Conservation (phyloP, 2,113 vertebrate species). For the Serinus canaria region DNA sequence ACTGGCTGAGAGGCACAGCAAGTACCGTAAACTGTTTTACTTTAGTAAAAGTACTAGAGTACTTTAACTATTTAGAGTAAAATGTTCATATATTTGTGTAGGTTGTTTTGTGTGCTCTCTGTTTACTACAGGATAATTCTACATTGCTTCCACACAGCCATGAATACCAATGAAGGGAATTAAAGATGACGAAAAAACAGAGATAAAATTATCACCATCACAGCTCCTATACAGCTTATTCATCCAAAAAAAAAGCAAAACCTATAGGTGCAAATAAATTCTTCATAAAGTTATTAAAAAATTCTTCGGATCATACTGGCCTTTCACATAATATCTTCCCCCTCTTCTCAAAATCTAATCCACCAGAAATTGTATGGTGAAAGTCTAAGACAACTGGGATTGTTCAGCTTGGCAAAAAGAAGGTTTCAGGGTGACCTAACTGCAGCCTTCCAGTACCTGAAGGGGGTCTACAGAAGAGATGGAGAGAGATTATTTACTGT, state of each 20-base stretch:
- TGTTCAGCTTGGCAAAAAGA: neutral
- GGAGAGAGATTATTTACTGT: neutral
- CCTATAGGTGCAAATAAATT: neutral
- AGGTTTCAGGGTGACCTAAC: neutral
- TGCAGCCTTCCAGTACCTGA: neutral
- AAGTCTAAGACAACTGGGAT: neutral
- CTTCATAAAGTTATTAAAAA: neutral
- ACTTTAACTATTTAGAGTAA: neutral
- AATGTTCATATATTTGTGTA: neutral
- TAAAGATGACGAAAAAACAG: neutral
- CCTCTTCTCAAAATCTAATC: neutral
- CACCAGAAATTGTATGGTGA: accelerated
- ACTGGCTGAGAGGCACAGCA: neutral
- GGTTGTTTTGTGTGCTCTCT: neutral
- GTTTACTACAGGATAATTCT: neutral
- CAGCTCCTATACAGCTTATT: neutral
- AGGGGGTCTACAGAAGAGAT: neutral
- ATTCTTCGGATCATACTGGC: neutral
- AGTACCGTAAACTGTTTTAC: neutral
- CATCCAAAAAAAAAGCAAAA: neutral
- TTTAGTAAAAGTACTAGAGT: neutral
- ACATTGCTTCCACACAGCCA: neutral
- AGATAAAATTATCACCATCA: neutral
- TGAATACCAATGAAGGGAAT: neutral
- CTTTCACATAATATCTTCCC: neutral